Base-by-base conservation (phyloP, 2,888 invertebrate species). In the Cheilosia scutellata region DNA sequence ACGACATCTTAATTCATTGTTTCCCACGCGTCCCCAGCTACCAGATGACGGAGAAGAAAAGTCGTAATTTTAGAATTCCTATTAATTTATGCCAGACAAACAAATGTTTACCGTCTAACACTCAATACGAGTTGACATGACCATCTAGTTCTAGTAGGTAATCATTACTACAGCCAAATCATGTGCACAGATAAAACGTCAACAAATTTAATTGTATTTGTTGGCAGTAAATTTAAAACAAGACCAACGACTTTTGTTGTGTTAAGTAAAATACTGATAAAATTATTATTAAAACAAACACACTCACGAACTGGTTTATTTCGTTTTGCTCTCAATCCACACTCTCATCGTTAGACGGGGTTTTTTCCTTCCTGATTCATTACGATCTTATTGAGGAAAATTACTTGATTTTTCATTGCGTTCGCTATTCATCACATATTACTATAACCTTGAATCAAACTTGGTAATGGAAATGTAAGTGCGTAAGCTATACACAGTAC, bases 381-480 rank as follows among this genome's bases (percentile, higher is more conserved):
- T 27, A 51, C 25, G 20, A 25, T 51, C 27, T 51, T 20, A 27
- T 25, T 25, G 20, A 47, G 51, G 51, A 51, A 51, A 51, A 47
- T 20, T 20, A 51, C 20, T 51, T 20, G 51, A 51, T 27, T 27
- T 51, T 51, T 27, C 25, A 51, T 51, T 11, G 25, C 25, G 27
- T 51, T 51, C 20, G 37, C 33, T 25, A 51, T 65, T 65, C n/a
- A 16, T 51, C 37, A 49, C 37, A 25, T 47, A 7, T 6, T n/a
- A 7, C 7, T 20, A 20, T 37, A 65, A 65, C 65, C 63, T 63
- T 63, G 63, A 47, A 7, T 13, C 31, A 37, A 47, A 25, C 25
- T 20, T 31, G 13, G 47, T 47, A 37, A 20, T 63, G 49, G 33
- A 25, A 31, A 31, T n/a, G 33, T 55, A 31, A 47, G 20, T 63